These are phyloP conservation scores for Triplophysa bombifrons DNA, from an alignment of 2,797 vertebrate species.

Conservation along the genomic window DNA sequence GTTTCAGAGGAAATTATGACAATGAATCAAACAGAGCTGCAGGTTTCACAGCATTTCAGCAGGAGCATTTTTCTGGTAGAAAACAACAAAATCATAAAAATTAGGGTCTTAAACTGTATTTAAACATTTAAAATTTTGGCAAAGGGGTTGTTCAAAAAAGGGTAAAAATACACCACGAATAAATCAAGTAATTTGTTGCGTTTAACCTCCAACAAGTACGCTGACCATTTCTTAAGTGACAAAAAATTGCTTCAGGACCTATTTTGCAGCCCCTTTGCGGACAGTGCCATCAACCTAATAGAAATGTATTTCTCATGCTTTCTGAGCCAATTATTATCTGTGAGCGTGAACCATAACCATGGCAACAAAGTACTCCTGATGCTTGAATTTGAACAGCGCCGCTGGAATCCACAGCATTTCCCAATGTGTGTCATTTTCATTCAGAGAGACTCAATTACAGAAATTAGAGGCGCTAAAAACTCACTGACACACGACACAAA, in stretches of 20 bases:
- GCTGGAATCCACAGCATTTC: slow-evolving; percentile 47
- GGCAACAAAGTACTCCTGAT: slow-evolving; percentile 42
- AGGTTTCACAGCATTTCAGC: too few species aligned
- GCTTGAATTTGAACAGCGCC: slow-evolving; percentile 24
- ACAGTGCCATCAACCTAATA: slow-evolving; percentile 16
- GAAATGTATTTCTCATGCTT: slow-evolving; percentile 16
- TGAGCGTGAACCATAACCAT: slow-evolving; percentile 37
- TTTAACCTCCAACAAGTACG: background rate
- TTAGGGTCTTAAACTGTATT: background rate
- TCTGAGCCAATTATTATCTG: slow-evolving; percentile 7
- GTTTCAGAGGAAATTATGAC: too few species aligned
- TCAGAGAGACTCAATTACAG: slow-evolving; percentile 54
- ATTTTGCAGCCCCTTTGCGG: background rate
- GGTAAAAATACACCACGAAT: background rate
- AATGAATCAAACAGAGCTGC: too few species aligned
- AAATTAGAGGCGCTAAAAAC: slow-evolving; percentile 51
- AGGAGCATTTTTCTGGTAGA: background rate
- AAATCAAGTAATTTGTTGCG: background rate
- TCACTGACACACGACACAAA: background rate
- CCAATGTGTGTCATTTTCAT: slow-evolving; percentile 44
- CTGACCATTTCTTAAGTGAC: background rate
- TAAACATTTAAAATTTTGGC: background rate
- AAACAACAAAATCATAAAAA: background rate
- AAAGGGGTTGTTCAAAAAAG: background rate
- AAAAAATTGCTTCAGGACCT: background rate